Base-by-base conservation (phyloP, 2,888 invertebrate genomes). In the Halictus quadricinctus region DNA sequence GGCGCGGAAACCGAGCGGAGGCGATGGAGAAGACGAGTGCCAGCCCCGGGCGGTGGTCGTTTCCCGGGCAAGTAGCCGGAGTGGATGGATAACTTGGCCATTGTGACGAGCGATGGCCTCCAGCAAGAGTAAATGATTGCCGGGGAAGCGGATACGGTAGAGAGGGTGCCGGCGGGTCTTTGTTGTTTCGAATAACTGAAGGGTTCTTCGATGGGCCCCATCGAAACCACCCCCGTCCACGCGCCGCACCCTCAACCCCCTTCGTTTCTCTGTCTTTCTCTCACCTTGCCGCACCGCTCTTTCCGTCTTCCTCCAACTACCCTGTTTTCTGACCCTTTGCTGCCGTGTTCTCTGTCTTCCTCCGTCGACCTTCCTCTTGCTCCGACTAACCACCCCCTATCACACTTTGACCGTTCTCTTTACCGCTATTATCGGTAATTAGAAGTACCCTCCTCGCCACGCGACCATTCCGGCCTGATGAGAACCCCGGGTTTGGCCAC, bases 21-120 rank as follows among this genome's bases (percentile, higher is more conserved):
- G 90, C 84, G 90, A 87, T 84, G 87, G 90, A 85, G 89, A 91
- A 90, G 91, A 87, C 89, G 88, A 91, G 90, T 87, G 91, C 80
- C 86, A 80, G 88, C 92, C 88, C 83, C 85, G 80, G 91, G 92
- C 90, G 88, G 88, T 92, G 92, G 92, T 90, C 91, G 91, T 90
- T 91, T 92, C 91, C 91, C 90, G 91, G 90, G 89, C 92, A 92
- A 92, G 91, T 92, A 92, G 93, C 91, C 92, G 89, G 91, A 93
- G 92, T 93, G 92, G 93, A 94, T 93, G 93, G 93, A 93, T 93
- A 94, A 94, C 94, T 94, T 93, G 93, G 93, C 91, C 89, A 94
- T 94, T 94, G 94, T 94, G 90, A 93, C 90, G 91, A 92, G 91
- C 92, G 91, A 92, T 93, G 92, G 94, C 94, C 94, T 93, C 90